Base-by-base conservation (phyloP, 53 echinoderm and acorn worm genomes). In the Paracentrotus lividus region DNA sequence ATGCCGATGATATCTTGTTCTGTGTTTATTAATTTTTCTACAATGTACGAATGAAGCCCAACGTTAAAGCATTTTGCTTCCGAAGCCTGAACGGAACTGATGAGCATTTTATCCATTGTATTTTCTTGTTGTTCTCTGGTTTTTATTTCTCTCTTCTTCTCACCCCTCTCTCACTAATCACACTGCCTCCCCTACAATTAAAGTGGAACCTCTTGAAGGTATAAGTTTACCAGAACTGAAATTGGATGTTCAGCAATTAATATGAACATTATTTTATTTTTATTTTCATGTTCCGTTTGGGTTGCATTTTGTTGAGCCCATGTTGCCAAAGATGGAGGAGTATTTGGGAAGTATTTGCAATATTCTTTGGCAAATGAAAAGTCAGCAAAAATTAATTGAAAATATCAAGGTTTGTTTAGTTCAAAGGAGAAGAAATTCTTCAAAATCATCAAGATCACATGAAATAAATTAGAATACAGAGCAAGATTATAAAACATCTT, bases 161-260 rank as follows among this genome's bases (percentile, higher is more conserved):
- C 84, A n/a, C 75, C 90, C 66, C 16, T 94, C 84, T 61, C 49
- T 31, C 55, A 40, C 51, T 52, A 85, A 93, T 93, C 56, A 72
- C 77, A 64, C 45, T 26, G 92, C 88, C 75, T 67, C 88, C 87
- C 94, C 93, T 76, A 49, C 66, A 55, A 65, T 85, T 90, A 94
- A 94, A 94, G 96, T 81, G 97, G 97, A 97, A 85, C 95, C 97
- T 42, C 91, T 97, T 76, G 95, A 97, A 97, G 97, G 97, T 97
- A 97, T 92, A 55, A 49, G 8, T 0, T n/a, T 29, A 64, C 32
- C 72, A 32, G 8, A 72, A 72, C 15, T 16, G 18, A 69, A 38
- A 12, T 5, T 72, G 5, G 7, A 72, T 72, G 72, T 72, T 72
- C 40, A 40, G 20, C 36, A 40, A 72, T 72, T 21, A 72, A 0